phyloP scores from a whole-genome alignment of 1,140 invertebrate species.

The Andrena cerasifolii region DNA sequence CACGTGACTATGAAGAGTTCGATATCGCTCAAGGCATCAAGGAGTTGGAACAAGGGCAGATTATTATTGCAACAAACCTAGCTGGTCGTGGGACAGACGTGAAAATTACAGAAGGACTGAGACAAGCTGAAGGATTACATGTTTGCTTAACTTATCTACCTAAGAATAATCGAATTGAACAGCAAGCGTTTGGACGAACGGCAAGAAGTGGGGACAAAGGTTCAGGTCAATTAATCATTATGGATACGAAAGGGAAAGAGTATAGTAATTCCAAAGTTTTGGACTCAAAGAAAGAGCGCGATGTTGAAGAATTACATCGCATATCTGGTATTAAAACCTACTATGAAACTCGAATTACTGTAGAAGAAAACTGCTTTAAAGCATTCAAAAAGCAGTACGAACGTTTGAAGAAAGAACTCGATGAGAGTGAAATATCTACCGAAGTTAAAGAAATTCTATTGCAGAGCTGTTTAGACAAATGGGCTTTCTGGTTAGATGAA shows the following conservation, averaged over 20 bases:
- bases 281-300: not conserved
- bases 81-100: conserved; percentile 79
- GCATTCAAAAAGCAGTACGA: conserved; percentile 5
- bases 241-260: not conserved
- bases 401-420: not conserved
- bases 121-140: conserved; percentile 73
- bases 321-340: not conserved
- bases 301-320: conserved; percentile 4
- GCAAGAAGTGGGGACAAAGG: conserved; percentile 72
- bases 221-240: conserved; percentile 63
- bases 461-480: conserved; percentile 4
- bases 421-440: not conserved
- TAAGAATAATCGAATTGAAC: conserved; percentile 72
- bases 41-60: not conserved
- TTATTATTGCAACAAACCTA: conserved; percentile 79
- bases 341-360: conserved; percentile 13
- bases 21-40: not conserved
- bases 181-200: conserved; percentile 77
- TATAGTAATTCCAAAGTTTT: not conserved
- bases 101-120: conserved; percentile 66
- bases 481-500: conserved; percentile 20
- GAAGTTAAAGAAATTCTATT: conserved; percentile 16
- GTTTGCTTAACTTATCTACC: conserved; percentile 76
- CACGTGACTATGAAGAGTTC: conserved; percentile 7
- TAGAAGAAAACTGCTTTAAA: conserved; percentile 12